phyloP scores from a whole-genome alignment of 2,113 vertebrate species.

The Anolis carolinensis region DNA sequence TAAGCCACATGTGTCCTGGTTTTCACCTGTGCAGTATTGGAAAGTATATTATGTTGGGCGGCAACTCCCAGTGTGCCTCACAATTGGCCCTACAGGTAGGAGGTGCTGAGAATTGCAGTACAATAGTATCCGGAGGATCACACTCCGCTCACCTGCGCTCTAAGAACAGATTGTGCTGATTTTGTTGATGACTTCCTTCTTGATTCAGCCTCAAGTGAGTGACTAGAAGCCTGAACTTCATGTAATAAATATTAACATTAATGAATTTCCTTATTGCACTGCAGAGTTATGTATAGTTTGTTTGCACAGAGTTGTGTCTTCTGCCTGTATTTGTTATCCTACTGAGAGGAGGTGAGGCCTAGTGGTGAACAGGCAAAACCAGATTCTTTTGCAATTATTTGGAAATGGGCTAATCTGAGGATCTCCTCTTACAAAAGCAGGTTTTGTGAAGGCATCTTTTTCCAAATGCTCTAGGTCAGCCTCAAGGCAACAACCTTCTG shows the following conservation, averaged over 20 bases:
- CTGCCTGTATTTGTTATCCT: fast-evolving
- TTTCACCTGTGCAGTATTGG: too few relatives aligned
- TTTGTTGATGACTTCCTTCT: fast-evolving
- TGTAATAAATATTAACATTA: background rate
- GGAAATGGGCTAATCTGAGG: background rate
- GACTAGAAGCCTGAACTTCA: background rate
- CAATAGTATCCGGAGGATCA: too few relatives aligned
- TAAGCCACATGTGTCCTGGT: too few relatives aligned
- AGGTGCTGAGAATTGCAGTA: too few relatives aligned
- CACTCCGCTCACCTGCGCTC: too few relatives aligned
- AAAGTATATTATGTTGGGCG: too few relatives aligned
- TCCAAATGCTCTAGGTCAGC: background rate
- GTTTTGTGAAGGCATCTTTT: background rate
- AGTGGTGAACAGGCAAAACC: conserved; percentile 29
- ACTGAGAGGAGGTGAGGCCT: fast-evolving
- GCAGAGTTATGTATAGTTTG: background rate
- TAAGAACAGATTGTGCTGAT: too few relatives aligned
- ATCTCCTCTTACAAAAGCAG: fast-evolving
- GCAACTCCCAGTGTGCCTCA: too few relatives aligned
- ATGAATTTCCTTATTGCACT: background rate
- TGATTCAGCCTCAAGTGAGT: fast-evolving
- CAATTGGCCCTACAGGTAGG: too few relatives aligned
- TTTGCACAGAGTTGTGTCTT: background rate
- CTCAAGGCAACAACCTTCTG: background rate
- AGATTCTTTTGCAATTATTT: background rate